Evolutionary conservation across 2,113 vertebrate genomes (phyloP), one percentile per base, ranked within the genome.

Genomic region (Notiomystis cincta): DNA sequence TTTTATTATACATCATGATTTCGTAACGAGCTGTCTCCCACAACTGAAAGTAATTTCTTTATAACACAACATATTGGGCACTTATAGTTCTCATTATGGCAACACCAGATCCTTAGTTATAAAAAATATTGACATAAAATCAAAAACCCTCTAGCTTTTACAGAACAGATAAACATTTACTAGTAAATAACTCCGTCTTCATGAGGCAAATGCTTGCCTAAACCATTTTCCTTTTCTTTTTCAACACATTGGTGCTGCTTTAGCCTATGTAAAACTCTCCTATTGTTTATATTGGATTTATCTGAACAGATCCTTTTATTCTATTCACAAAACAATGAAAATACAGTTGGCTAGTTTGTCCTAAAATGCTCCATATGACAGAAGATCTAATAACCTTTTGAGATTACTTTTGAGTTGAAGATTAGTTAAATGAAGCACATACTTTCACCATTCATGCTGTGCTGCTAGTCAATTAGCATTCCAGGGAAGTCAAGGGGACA

Each of bases 51-150:
- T 66, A 16, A 89, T 95, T 97, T 97, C 88, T 92, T 97, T 93
- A 58, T 93, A 97, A 95, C 90, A 96, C 82, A 97, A 94, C 78
- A 89, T 96, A 96, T 93, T 98, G 98, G 98, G 98, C 98, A 99
- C 98, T 99, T 99, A 40, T 6, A 97, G 97, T 98, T 98, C 98
- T 97, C 89, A 98, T 98, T 98, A 99, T 98, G 98, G 99, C 98
- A 98, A 98, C 96, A 98, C 96, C 95, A 98, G 96, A 96, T 97
- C 98, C 95, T 97, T 97, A 98, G 80, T 95, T 97, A 97, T 98
- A 97, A 98, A 98, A 97, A 97, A 97, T 95, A 90, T 30, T 95
- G 95, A 89, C 96, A 80, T 96, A 96, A 97, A 98, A 89, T 98
- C 35, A 40, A 97, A 98, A 98, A 86, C 95, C 96, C 91, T 97